Evolutionary conservation across 2,888 invertebrate genomes (phyloP).

Genomic region (Polietes domitor): DNA sequence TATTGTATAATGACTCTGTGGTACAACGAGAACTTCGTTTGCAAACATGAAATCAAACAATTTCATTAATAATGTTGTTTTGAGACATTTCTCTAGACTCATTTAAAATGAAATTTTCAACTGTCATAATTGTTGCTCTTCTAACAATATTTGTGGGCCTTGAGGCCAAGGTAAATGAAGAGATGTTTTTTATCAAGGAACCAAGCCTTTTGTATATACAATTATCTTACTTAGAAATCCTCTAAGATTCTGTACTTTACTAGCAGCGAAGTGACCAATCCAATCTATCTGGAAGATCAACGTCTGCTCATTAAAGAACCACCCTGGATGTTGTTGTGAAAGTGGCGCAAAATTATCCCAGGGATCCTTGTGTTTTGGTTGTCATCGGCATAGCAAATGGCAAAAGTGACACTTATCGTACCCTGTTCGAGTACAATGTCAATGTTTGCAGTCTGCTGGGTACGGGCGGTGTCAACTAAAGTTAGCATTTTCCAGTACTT

Average conservation of each 20-base stretch:
- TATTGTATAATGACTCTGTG: no score
- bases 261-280: not conserved
- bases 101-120: no score
- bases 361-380: constrained; percentile 21
- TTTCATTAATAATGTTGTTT: no score
- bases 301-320: not conserved
- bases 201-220: not conserved
- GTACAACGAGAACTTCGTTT: no score
- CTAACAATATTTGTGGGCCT: not conserved
- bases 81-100: no score
- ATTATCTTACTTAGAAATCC: no score
- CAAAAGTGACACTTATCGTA: constrained; percentile 64
- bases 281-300: constrained; percentile 26
- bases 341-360: not conserved
- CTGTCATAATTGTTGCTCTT: not conserved
- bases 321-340: constrained; percentile 23
- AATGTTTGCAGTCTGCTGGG: constrained; percentile 71
- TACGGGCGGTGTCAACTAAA: constrained; percentile 48
- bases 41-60: no score
- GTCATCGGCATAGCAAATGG: not conserved
- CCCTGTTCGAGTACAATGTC: constrained; percentile 69
- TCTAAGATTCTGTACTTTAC: not conserved
- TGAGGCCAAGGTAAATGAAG: not conserved
- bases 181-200: not conserved
- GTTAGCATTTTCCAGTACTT: no score